Base-by-base conservation (phyloP, 2,797 vertebrate species). In the Paguma larvata region DNA sequence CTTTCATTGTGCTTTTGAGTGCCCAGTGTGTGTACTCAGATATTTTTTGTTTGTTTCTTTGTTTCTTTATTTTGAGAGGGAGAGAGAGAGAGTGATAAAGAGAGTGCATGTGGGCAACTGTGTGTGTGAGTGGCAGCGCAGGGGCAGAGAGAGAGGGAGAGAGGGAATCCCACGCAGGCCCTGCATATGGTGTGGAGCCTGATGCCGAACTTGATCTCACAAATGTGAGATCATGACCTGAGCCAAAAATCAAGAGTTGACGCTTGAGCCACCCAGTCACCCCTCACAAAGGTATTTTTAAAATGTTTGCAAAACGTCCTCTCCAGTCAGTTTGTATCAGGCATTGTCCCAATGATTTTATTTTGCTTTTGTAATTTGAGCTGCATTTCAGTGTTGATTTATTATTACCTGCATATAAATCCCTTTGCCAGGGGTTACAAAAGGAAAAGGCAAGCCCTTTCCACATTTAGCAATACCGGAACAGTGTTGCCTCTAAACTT, bases 351-450 rank as follows among this genome's bases (percentile, higher is more conserved):
- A 18, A 10, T 27, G 44, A 27, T 46, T 97, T 97, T 94, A 82
- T 93, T 70, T 94, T 87, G 68, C 51, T 68, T 90, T 80, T 82
- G 44, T 85, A 85, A 90, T 72, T 86, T 96, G 85, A 89, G 51
- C 38, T 62, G 30, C 8, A 59, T 70, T 91, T 94, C 41, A 12
- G 19, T 56, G 72, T 25, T 62, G 68, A 96, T 48, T 97, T 95
- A 85, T 56, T 70, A 75, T 56, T 70, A 75, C 63, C 21, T 12
- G 1, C 27, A 75, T 23, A 59, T 23, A 59, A 56, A 46, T 32
- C 79, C 48, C 34, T 85, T 96, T 83, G 46, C 48, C 82, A 41
- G 72, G 12, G 51, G 8, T 95, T 72, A 65, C 14, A 84, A 73
- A 96, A 93, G 73, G 34, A 87, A 91, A 93, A 93, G 56, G 12